phyloP scores from a whole-genome alignment of 2,113 vertebrate species.

The Phodopus roborovskii region DNA sequence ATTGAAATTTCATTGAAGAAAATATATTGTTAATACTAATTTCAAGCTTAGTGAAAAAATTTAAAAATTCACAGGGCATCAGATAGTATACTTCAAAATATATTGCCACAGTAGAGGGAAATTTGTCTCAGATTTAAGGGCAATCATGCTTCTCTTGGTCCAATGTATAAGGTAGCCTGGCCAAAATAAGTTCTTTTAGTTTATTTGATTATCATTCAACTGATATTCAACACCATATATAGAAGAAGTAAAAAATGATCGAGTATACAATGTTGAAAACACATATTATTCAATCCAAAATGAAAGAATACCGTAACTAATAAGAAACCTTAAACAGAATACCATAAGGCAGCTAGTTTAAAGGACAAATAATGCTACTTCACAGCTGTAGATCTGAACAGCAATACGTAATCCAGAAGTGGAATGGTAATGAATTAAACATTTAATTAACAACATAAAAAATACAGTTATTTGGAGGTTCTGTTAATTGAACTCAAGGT shows the following conservation, averaged over 20 bases:
- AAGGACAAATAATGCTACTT: background rate
- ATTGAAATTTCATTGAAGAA: background rate
- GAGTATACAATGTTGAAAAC: background rate
- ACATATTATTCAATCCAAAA: background rate
- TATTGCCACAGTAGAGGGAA: background rate
- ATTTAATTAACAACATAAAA: background rate
- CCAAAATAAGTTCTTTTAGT: background rate
- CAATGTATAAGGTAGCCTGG: background rate
- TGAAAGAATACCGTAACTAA: background rate
- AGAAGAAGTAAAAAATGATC: background rate
- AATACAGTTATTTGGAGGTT: background rate
- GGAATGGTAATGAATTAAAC: background rate
- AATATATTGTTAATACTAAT: background rate
- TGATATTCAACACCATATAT: background rate
- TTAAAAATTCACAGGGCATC: background rate
- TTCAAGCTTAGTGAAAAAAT: background rate
- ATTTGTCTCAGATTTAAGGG: background rate
- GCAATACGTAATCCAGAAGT: too few species aligned
- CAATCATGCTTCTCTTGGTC: too few species aligned
- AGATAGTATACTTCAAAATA: background rate
- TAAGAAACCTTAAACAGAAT: background rate
- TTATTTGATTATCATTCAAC: background rate
- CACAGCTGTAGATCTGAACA: background rate
- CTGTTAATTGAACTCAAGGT: background rate
- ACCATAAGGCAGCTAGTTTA: accelerated